Base-by-base conservation (phyloP, 2,888 invertebrate species). In the Chamaedrilus cognettii region DNA sequence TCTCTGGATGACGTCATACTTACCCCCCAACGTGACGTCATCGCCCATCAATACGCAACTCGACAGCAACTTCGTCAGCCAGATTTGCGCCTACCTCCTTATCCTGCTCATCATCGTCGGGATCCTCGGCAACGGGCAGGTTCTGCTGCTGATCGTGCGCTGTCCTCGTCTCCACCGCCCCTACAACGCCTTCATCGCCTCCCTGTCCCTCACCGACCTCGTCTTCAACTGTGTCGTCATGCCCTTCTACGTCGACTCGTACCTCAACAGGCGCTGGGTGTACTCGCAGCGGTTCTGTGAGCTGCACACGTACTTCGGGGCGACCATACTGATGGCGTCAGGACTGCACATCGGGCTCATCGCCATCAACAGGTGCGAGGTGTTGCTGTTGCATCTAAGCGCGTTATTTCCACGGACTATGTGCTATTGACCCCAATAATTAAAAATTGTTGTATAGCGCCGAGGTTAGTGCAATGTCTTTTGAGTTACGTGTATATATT, bases 161-260 rank as follows among this genome's bases (percentile, higher is more conserved):
- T 60, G 26, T 35, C 60, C 50, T 23, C 33, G 49, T n/a, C 34
- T 68, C 23, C 65, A 42, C 19, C 68, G 64, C 1, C 60, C 65
- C 3, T 68, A 68, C 65, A 65, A 68, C 61, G 57, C 49, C 19
- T 60, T 68, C 65, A 68, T 68, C 34, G 68, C 68, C 1, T 68
- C 68, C 5, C 65, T 68, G 11, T 60, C 68, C 5, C 55, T 52
- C 28, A 68, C 64, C 2, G 68, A 68, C 55, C 64, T 67, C 31
- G 28, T 64, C 30, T 67, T 67, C 60, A 64, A 64, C 51, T 34
- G 35, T 26, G n/a, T 57, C 56, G 59, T 68, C 35, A 60, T 68
- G 68, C 68, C 68, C 7, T 60, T 65, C 61, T 68, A 60, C 57
- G 60, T 58, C 35, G 68, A 68, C 57, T 64, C 59, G 42, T 68